Conservation (phyloP, 1,140 invertebrate species). For the Drosophila pseudoobscura region DNA sequence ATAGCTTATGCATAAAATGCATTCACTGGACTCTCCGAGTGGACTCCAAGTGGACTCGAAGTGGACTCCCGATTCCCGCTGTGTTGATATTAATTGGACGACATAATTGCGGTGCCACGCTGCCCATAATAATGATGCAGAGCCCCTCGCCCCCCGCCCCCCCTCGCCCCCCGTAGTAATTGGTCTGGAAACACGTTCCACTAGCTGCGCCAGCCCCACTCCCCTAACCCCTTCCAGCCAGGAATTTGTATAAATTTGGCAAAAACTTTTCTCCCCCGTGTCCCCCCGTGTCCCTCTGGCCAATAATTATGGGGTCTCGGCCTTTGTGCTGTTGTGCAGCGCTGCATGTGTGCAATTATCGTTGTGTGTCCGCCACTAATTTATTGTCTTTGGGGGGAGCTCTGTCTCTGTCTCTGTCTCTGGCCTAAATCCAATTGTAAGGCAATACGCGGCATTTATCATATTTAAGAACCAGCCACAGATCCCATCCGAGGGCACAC, state of each 20-base stretch:
- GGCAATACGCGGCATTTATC: slow-evolving; percentile 76
- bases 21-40: slow-evolving; percentile 4
- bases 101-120: slow-evolving; percentile 81
- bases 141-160: background rate
- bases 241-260: slow-evolving; percentile 78
- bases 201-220: slow-evolving; percentile 15
- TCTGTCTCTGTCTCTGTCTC: background rate
- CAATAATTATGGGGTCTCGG: slow-evolving; percentile 62
- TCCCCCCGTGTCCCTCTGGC: slow-evolving; percentile 4
- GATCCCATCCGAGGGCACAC: slow-evolving; percentile 21
- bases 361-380: slow-evolving; percentile 64
- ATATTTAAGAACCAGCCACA: slow-evolving; percentile 73
- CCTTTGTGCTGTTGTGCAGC: slow-evolving; percentile 39
- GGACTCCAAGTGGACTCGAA: background rate
- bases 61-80: slow-evolving; percentile 54
- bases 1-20: slow-evolving; percentile 75
- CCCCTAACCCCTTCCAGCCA: background rate
- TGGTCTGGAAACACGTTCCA: slow-evolving; percentile 65
- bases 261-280: slow-evolving; percentile 47
- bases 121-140: slow-evolving; percentile 76
- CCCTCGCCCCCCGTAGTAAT: slow-evolving; percentile 20
- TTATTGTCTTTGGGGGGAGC: slow-evolving; percentile 63
- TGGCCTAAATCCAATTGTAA: slow-evolving; percentile 80
- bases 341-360: slow-evolving; percentile 67
- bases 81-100: slow-evolving; percentile 83